Evolutionary conservation across 2,113 vertebrate genomes (phyloP).

Genomic region (Cheirogaleus medius): DNA sequence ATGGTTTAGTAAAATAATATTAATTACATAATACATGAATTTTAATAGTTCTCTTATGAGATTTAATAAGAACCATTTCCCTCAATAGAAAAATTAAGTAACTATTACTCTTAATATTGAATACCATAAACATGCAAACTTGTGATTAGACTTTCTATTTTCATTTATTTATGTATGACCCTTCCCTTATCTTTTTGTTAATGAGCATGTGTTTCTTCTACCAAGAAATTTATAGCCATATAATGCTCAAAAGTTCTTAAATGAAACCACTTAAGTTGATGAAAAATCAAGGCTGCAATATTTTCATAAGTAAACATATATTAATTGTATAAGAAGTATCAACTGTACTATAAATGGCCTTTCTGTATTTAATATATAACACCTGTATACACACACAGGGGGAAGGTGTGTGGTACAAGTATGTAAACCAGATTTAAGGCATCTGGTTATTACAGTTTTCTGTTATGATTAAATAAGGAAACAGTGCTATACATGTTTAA

Average conservation of each 20-base stretch:
- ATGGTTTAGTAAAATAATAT: conserved; percentile 2
- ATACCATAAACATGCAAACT: background rate
- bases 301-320: conserved; percentile 11
- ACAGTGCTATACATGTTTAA: background rate
- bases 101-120: background rate
- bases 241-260: background rate
- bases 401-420: background rate
- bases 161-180: background rate
- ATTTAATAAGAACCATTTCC: background rate
- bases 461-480: background rate
- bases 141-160: background rate
- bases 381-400: background rate
- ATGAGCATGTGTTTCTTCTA: background rate
- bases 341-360: background rate
- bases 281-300: background rate
- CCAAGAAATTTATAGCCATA: background rate
- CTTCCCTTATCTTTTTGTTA: background rate
- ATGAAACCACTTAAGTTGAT: background rate
- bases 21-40: background rate
- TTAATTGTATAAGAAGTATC: background rate
- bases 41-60: conserved; percentile 17
- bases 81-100: conserved; percentile 7
- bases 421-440: background rate
- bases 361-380: background rate
- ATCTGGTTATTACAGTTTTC: background rate